Evolutionary conservation across 2,113 vertebrate genomes (phyloP), one percentile per base, ranked within the genome.

Genomic region (Phocoena phocoena): DNA sequence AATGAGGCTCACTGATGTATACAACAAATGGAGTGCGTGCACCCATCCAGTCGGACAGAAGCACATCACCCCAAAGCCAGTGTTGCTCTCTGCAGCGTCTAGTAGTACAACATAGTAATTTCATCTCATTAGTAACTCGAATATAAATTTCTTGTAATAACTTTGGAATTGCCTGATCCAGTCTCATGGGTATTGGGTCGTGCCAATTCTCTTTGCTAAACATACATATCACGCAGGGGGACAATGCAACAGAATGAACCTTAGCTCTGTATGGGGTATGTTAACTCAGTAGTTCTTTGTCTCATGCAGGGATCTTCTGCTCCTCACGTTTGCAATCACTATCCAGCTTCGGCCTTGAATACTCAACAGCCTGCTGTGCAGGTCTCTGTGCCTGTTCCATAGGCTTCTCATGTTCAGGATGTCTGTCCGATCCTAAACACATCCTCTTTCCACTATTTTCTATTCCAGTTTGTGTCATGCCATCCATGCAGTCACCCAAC

Each of bases 171-270:
- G 80, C 74, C 73, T 87, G 83, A 93, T 86, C 53, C 6, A 23
- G 25, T 86, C 89, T 95, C 92, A 83, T 23, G 92, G 94, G 89
- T 17, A 41, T 33, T 84, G 84, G 74, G 44, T 94, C n/a, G 31
- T 60, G 82, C 60, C 79, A 93, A 7, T 88, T 92, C 55, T 95
- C 81, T 73, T 88, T 88, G 84, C 84, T 97, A 96, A 90, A 88
- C 31, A 96, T 60, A 96, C 28, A 70, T 41, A 79, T 26, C 63
- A 89, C 18, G 47, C 53, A 60, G 25, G 14, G 38, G 79, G 55
- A n/a, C 9, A 83, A 44, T 53, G 38, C 6, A 38, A 65, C 80
- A 93, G 33, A 87, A 87, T 21, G n/a, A 96, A 63, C 44, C 20
- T 53, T 25, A 70, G 82, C 58, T 36, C 53, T 36, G 26, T 26